phyloP scores from a whole-genome alignment of 92 coral and sea anemone species.

The Hydrozoanthus gracilis region DNA sequence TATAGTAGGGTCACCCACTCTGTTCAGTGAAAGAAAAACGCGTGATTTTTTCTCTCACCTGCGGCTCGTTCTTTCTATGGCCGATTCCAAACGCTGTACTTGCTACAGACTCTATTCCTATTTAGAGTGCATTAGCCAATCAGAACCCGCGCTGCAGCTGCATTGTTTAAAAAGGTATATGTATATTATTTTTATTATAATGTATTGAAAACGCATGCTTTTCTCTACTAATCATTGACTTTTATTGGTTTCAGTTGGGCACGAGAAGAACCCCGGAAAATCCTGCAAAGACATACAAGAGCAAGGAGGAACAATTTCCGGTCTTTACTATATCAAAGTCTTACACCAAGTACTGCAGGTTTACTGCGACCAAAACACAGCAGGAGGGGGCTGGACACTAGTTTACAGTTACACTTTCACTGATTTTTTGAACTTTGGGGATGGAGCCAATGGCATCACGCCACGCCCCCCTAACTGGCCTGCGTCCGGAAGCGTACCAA shows the following conservation, averaged over 20 bases:
- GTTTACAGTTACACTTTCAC: constrained; percentile 21
- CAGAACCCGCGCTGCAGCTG: too few relatives aligned
- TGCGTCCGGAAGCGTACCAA: neutral
- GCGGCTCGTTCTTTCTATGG: too few relatives aligned
- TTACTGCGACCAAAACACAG: constrained; percentile 27
- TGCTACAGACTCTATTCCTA: too few relatives aligned
- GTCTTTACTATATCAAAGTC: neutral
- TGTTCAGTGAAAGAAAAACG: too few relatives aligned
- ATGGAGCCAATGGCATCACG: neutral
- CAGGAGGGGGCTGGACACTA: constrained; percentile 45
- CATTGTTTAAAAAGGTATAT: too few relatives aligned
- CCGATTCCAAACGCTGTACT: too few relatives aligned
- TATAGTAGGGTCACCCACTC: too few relatives aligned
- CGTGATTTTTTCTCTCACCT: too few relatives aligned
- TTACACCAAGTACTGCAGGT: neutral
- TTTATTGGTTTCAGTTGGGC: constrained; percentile 12
- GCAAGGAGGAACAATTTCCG: neutral
- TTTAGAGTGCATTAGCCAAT: too few relatives aligned
- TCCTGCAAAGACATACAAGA: constrained; percentile 29
- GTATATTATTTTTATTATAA: neutral
- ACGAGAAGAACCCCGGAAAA: constrained; percentile 13
- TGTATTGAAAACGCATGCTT: neutral
- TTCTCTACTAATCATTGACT: neutral
- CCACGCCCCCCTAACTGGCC: constrained; percentile 8
- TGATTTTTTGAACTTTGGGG: constrained; percentile 14